These are phyloP conservation scores for Diuraphis noxia DNA, from an alignment of 1,140 invertebrate genomes.

Conservation along the genomic window DNA sequence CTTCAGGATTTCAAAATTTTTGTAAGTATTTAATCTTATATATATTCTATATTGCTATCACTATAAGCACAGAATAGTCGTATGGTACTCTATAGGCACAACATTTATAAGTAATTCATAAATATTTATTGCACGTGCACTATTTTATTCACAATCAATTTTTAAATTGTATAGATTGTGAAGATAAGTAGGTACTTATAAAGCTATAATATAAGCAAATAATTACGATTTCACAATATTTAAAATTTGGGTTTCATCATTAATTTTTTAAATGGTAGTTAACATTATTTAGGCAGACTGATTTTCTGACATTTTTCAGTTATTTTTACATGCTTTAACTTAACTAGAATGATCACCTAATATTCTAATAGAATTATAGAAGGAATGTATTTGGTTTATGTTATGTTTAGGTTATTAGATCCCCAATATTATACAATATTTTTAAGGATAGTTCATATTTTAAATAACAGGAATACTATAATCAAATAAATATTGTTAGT, in stretches of 20 bases:
- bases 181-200: not conserved
- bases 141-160: not conserved
- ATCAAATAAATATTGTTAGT: not conserved
- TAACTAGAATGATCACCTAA: not conserved
- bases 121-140: not conserved
- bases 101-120: not conserved
- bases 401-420: not conserved
- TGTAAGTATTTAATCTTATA: not conserved
- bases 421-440: not conserved
- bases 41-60: not conserved
- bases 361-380: no score
- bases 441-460: not conserved
- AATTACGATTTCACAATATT: not conserved
- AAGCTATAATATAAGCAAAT: not conserved
- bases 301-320: not conserved
- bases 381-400: not conserved
- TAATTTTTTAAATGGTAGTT: not conserved
- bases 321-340: not conserved
- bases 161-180: not conserved
- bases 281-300: not conserved
- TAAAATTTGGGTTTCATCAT: not conserved
- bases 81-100: no score
- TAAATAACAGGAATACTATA: not conserved
- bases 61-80: no score
- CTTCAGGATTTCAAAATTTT: not conserved